A percentile compares a stretch with the other conserved stretches of the same genome.
phyloP scores from a whole-genome alignment of 30 jellyfish, hydroid and myxozoan species.

The Cassiopea xamachana region DNA sequence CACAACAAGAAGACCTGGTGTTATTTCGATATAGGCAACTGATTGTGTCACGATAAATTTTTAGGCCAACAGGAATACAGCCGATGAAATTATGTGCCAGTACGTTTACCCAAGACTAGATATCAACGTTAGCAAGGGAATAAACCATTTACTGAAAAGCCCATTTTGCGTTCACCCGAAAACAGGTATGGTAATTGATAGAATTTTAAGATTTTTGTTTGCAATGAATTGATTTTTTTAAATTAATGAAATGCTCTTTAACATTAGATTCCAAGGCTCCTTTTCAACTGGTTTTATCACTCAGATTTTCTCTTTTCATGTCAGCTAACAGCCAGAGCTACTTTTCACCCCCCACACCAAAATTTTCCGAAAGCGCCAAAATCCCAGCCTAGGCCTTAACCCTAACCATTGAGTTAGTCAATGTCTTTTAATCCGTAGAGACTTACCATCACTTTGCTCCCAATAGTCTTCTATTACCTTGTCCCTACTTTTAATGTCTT shows the following conservation, averaged over 20 bases:
- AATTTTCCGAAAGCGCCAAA: too few species aligned
- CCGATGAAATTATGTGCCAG: conserved; percentile 95
- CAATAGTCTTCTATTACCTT: too few species aligned
- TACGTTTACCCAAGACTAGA: conserved; percentile 98
- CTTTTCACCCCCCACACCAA: neutral
- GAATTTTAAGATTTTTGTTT: too few species aligned
- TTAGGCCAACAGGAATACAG: conserved; percentile 45
- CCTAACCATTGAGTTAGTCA: too few species aligned
- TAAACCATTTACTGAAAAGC: conserved; percentile 95
- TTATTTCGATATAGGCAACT: too few species aligned
- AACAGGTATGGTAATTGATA: conserved; percentile 71
- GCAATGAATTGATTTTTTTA: too few species aligned
- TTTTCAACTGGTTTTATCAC: too few species aligned
- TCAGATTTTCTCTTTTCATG: neutral
- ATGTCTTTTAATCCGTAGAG: too few species aligned
- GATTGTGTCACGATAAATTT: neutral
- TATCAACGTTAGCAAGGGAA: conserved; percentile 96
- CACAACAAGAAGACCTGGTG: too few species aligned
- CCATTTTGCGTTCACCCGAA: conserved; percentile 99
- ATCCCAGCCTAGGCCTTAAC: too few species aligned
- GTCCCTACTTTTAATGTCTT: neutral
- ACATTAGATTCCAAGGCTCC: too few species aligned
- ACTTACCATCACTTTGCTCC: neutral
- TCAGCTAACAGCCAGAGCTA: neutral
- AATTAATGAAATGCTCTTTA: too few species aligned